Conservation (phyloP, 2,113 vertebrate species). For the Callithrix jacchus region DNA sequence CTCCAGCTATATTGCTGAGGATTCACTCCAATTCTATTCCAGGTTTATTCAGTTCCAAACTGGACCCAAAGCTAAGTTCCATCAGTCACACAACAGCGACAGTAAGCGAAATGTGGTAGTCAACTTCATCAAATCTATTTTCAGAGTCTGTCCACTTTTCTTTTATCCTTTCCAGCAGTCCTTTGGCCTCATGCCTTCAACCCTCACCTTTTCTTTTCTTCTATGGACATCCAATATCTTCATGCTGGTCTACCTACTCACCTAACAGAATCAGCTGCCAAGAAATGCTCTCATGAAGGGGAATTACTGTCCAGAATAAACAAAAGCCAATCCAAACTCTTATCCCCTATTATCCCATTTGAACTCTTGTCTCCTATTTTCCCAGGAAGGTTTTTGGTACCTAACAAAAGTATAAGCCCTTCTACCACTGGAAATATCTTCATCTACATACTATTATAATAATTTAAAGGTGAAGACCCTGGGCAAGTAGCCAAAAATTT, state of each 20-base stretch:
- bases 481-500: background rate
- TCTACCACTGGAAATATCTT: background rate
- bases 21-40: background rate
- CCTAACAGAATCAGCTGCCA: background rate
- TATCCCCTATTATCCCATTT: background rate
- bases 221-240: background rate
- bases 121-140: background rate
- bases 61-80: background rate
- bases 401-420: background rate
- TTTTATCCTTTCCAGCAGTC: background rate
- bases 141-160: background rate
- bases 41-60: background rate
- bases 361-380: background rate
- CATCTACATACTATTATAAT: background rate
- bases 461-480: slow-evolving; percentile 4
- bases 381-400: background rate
- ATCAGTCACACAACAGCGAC: background rate
- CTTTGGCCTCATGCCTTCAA: background rate
- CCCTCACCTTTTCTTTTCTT: background rate
- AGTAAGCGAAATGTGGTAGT: background rate
- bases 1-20: background rate
- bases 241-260: background rate
- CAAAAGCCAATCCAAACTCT: background rate
- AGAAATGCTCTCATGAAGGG: background rate
- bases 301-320: background rate